These are phyloP conservation scores for Hemicentrotus pulcherrimus DNA, from an alignment of 35 echinoderm and acorn worm species.

Conservation along the genomic window DNA sequence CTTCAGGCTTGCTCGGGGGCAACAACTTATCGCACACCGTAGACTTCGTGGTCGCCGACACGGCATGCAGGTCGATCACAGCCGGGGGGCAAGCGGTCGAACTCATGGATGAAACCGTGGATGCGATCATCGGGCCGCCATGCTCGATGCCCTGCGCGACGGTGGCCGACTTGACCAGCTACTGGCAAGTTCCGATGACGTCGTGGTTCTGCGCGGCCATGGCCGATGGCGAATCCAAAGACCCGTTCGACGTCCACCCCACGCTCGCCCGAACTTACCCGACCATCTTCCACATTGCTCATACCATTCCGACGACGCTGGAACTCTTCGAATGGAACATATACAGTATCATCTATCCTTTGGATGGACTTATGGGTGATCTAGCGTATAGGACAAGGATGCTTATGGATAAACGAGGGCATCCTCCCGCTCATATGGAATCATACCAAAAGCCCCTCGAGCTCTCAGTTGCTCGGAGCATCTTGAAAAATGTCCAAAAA, in stretches of 20 bases:
- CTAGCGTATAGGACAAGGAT: slow-evolving; percentile 11
- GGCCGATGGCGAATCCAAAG: slow-evolving; percentile 18
- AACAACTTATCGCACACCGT: slow-evolving; percentile 4
- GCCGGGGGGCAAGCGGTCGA: slow-evolving; percentile 76
- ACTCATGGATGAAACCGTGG: slow-evolving; percentile 54
- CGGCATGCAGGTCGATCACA: slow-evolving; percentile 59
- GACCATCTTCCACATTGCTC: slow-evolving; percentile 63
- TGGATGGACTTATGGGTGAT: slow-evolving; percentile 26
- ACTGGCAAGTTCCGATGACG: slow-evolving; percentile 66
- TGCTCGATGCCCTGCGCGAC: slow-evolving; percentile 67
- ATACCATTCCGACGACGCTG: slow-evolving; percentile 41
- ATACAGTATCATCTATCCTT: slow-evolving; percentile 58
- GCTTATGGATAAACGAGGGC: slow-evolving; percentile 1
- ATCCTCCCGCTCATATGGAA: background rate
- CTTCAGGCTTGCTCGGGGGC: slow-evolving; percentile 32
- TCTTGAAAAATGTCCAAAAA: background rate
- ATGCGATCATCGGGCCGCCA: slow-evolving; percentile 70
- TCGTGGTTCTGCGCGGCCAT: slow-evolving; percentile 85
- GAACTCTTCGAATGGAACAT: slow-evolving; percentile 60
- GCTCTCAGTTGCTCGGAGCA: slow-evolving; percentile 10
- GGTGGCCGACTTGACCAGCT: slow-evolving; percentile 70
- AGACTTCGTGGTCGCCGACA: slow-evolving; percentile 60
- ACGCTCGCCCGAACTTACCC: slow-evolving; percentile 67
- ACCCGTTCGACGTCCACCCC: slow-evolving; percentile 28
- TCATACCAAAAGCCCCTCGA: slow-evolving; percentile 33